phyloP scores from a whole-genome alignment of 2,113 vertebrate genomes.

The Phasianus colchicus region DNA sequence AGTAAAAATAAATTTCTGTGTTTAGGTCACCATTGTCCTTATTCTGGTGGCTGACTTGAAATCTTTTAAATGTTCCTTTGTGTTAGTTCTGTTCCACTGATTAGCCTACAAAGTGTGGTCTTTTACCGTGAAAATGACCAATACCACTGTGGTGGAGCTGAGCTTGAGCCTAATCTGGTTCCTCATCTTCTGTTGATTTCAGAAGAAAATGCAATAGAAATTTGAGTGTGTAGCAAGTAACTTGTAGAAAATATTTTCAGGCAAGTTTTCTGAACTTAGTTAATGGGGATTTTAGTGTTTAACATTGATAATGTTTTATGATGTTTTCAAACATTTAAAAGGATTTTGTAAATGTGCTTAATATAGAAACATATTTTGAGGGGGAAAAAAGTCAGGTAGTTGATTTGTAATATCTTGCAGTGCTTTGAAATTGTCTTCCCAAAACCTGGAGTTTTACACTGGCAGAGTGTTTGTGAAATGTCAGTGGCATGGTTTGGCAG shows the following conservation, averaged over 20 bases:
- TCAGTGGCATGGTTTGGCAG: not conserved
- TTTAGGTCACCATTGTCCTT: conserved; percentile 59
- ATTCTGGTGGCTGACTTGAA: not conserved
- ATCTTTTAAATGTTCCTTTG: not conserved
- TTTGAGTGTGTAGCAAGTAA: not conserved
- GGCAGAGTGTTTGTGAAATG: not conserved
- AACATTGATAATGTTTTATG: not conserved
- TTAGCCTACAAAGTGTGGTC: accelerated
- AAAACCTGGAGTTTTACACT: conserved; percentile 30
- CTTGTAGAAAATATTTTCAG: not conserved
- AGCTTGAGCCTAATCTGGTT: not conserved
- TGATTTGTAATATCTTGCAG: not conserved
- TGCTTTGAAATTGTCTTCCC: conserved; percentile 19
- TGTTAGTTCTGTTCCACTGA: not conserved
- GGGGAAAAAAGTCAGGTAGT: conserved; percentile 5
- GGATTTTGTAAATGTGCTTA: not conserved
- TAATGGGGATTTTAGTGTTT: not conserved
- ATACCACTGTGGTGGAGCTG: accelerated
- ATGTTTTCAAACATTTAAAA: not conserved
- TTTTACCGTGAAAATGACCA: not conserved
- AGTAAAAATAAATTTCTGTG: conserved; percentile 75
- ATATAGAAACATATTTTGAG: not conserved
- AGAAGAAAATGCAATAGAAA: not conserved
- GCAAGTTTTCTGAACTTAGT: not conserved
- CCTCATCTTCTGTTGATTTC: not conserved